Base-by-base conservation (phyloP, 2,888 invertebrate species). In the Eupithecia subfuscata region DNA sequence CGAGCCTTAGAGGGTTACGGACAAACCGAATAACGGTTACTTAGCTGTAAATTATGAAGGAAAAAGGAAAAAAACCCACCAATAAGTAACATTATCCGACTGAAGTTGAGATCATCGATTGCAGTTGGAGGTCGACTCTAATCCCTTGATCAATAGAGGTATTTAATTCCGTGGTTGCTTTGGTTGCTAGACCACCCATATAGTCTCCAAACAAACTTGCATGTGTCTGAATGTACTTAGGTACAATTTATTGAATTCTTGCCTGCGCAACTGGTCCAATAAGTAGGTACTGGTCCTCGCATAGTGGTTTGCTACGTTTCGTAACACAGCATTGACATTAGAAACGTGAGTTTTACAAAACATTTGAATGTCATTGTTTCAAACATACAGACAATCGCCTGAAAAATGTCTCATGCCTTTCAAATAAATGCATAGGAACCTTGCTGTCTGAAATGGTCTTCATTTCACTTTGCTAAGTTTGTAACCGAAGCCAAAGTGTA, bases 251-350 rank as follows among this genome's bases (percentile, higher is more conserved):
- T 48, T 63, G 48, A 25, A 65, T 68, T 48, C 6, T 18, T 18
- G 34, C 6, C 43, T 45, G 6, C 64, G 34, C 22, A 73, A 64
- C 43, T 72, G 60, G 73, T 71, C 64, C 64, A 69, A 37, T 68
- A 52, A 69, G 64, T n/a, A 56, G n/a, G n/a, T n/a, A n/a, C n/a
- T n/a, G n/a, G n/a, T 40, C 73, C n/a, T 56, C 65, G 18, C 48
- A 34, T 45, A 74, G 56, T 56, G 52, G 43, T 45, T 71, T 73
- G 22, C 11, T 67, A 40, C 34, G 43, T 81, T 80, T 80, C 75
- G 74, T 72, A 78, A 80, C 74, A 34, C 79, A 85, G 71, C 85
- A 84, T 85, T 84, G 84, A 84, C 83, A 83, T 84, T 84, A 85
- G 80, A 85, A 85, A 84, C 78, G 74, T 80, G 75, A 71, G 60